phyloP scores from a whole-genome alignment of 1,140 invertebrate species.

The Drosophila baimaii region DNA sequence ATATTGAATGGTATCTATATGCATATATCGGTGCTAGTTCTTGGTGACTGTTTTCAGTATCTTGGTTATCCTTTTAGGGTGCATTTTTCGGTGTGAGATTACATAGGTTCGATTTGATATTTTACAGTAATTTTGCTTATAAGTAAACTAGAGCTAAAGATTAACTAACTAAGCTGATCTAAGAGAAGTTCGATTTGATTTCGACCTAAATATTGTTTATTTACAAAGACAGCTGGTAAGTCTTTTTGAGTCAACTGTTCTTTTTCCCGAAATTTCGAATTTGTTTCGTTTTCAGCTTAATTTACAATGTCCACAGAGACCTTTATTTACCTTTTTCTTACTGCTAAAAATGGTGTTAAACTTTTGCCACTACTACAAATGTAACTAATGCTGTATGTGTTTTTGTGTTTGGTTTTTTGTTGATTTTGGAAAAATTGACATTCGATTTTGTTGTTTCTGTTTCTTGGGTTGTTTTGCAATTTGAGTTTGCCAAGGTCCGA shows the following conservation, averaged over 20 bases:
- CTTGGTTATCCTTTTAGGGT: constrained; percentile 22
- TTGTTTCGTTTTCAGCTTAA: constrained; percentile 22
- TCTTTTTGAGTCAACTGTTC: constrained; percentile 30
- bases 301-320: constrained; percentile 12
- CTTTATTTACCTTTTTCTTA: constrained; percentile 20
- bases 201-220: constrained; percentile 5
- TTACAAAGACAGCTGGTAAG: constrained; percentile 27
- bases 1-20: constrained; percentile 19
- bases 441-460: constrained; percentile 63
- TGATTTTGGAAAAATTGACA: constrained; percentile 71
- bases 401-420: not conserved
- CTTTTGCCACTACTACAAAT: constrained; percentile 32
- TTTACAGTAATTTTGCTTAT: constrained; percentile 59
- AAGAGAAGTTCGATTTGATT: not conserved
- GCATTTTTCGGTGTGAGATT: constrained; percentile 30
- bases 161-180: constrained; percentile 25
- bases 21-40: constrained; percentile 48
- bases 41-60: constrained; percentile 36
- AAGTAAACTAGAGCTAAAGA: constrained; percentile 37
- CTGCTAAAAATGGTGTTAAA: constrained; percentile 11
- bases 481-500: constrained; percentile 28
- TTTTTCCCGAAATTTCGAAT: constrained; percentile 1
- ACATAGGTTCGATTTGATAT: constrained; percentile 47
- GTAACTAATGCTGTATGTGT: constrained; percentile 31
- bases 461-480: constrained; percentile 26